Base-by-base conservation (phyloP, 2,797 vertebrate species). In the Oreortyx pictus region DNA sequence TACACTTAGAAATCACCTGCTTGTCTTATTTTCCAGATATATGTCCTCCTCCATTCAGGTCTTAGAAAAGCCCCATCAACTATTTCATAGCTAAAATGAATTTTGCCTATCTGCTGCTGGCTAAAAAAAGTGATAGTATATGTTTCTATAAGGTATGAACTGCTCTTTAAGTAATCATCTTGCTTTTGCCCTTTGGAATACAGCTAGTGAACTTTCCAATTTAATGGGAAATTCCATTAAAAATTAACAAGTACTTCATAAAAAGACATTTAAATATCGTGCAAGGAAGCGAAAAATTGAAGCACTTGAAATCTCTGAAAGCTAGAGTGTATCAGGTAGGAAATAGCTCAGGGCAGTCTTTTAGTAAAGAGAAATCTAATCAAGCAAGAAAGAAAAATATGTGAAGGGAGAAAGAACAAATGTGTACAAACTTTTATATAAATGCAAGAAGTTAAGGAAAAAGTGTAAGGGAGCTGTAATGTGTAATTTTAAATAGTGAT, bases 191-290 rank as follows among this genome's bases (percentile, higher is more conserved):
- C 75, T 94, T 82, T 56, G 11, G 29, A 91, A 77, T 4, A 7
- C 5, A 82, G 59, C 23, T 46, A 72, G 46, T 8, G 35, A 83
- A 52, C 27, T 24, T 72, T 61, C 57, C 56, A 59, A 1, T 67
- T 76, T 79, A 79, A 92, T 22, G 27, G 50, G 39, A 47, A 9
- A 16, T n/a, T 39, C 67, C 46, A 70, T 57, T 88, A 90, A 88
- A 88, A 82, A 62, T 70, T 59, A 91, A 54, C 17, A 70, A n/a
- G 29, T 43, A 3, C 27, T 60, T 84, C 66, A 66, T 88, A 70
- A 70, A 43, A 74, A 76, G 27, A 31, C 14, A 71, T 71, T 74
- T 57, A 64, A 85, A 41, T 49, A 65, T 43, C 31, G 20, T 64
- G 27, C 33, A 27, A 73, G 33, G 39, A 84, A 66, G 41, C 6